Conservation (phyloP, 2,113 vertebrate genomes). For the Pica pica region DNA sequence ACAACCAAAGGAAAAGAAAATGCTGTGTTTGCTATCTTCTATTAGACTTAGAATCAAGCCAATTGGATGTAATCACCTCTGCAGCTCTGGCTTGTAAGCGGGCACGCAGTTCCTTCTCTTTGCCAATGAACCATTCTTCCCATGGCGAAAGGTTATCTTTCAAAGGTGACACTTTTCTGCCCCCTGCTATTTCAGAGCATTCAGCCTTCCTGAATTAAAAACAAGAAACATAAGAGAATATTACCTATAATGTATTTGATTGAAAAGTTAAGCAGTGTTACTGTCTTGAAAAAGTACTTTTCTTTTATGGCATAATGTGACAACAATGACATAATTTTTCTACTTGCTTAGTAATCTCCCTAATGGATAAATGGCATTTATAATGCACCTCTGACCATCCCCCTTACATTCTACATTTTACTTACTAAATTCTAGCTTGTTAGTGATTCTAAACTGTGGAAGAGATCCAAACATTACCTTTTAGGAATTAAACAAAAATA, state of each 20-base stretch:
- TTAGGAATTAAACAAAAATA: background rate
- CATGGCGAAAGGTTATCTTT: conserved; percentile 79
- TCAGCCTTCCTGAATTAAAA: conserved; percentile 10
- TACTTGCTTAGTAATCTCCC: background rate
- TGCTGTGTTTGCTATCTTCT: background rate
- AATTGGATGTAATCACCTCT: conserved; percentile 69
- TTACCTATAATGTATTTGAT: background rate
- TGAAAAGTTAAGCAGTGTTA: background rate
- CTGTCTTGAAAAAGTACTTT: background rate
- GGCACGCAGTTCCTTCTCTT: conserved; percentile 83
- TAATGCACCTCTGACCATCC: background rate
- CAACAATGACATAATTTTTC: background rate
- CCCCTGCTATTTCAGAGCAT: background rate
- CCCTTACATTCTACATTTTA: background rate
- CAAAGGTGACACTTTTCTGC: background rate
- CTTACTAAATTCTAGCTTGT: background rate
- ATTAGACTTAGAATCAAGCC: background rate
- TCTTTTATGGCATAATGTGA: background rate
- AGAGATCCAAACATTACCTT: background rate
- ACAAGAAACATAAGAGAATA: background rate
- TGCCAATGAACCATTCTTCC: conserved; percentile 90
- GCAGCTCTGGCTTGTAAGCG: conserved; percentile 77
- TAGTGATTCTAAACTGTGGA: background rate
- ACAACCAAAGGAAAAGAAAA: background rate
- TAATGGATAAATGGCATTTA: background rate